A percentile compares a stretch with the other conserved stretches of the same genome.
Conservation (phyloP, 2,113 vertebrate genomes). For the Kryptolebias marmoratus region DNA sequence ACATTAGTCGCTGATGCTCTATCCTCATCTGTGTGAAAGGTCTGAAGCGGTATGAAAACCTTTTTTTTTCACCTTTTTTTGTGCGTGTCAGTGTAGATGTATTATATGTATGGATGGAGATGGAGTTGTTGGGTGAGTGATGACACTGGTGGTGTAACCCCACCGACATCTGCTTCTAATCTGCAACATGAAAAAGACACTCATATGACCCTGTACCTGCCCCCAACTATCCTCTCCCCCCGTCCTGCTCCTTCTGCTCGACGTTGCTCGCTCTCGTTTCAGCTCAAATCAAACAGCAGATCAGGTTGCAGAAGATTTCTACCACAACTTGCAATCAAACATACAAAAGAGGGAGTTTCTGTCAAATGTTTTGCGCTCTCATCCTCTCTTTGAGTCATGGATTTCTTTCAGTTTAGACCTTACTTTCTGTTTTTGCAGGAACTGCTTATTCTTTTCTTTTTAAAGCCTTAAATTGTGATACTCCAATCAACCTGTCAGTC, state of each 20-base stretch:
- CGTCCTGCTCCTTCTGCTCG: slow-evolving; percentile 41
- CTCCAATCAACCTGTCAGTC: too few species aligned
- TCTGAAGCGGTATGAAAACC: slow-evolving; percentile 25
- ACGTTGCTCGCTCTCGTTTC: slow-evolving; percentile 56
- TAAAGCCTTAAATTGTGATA: not conserved
- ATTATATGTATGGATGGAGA: slow-evolving; percentile 40
- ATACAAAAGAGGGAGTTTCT: slow-evolving; percentile 40
- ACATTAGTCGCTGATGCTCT: slow-evolving; percentile 27
- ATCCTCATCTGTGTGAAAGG: not conserved
- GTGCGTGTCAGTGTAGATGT: slow-evolving; percentile 22
- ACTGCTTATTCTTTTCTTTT: not conserved
- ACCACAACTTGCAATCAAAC: slow-evolving; percentile 69
- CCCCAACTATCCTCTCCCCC: slow-evolving; percentile 63
- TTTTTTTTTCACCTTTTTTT: slow-evolving; percentile 13
- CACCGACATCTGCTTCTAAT: slow-evolving; percentile 83
- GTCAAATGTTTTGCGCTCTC: slow-evolving; percentile 21
- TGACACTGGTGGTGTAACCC: slow-evolving; percentile 78
- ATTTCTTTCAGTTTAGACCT: slow-evolving; percentile 20
- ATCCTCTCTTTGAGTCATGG: slow-evolving; percentile 20
- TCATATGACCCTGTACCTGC: slow-evolving; percentile 71
- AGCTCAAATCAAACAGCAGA: slow-evolving; percentile 72
- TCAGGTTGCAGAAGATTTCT: slow-evolving; percentile 68
- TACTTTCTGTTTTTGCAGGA: slow-evolving; percentile 18
- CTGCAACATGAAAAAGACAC: slow-evolving; percentile 80
- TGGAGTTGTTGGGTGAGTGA: slow-evolving; percentile 76